Evolutionary conservation across 2,113 vertebrate species (phyloP).

Genomic region (human): DNA sequence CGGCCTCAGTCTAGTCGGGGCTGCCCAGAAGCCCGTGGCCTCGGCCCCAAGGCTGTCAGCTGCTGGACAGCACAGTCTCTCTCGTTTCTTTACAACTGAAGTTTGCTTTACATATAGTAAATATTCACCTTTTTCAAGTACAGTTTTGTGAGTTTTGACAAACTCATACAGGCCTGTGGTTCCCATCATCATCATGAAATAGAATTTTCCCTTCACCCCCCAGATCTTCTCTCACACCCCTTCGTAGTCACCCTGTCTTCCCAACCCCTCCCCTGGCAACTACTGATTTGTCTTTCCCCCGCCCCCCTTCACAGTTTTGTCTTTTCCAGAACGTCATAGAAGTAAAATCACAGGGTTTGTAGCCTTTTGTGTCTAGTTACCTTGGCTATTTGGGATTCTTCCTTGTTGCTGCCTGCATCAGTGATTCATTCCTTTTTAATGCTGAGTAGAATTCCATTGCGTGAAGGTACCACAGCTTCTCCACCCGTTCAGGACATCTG

Average conservation of each 20-base stretch:
- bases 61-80: not conserved
- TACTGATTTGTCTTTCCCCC: not conserved
- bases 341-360: not conserved
- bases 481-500: not conserved
- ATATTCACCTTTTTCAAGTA: not conserved
- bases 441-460: too few species aligned
- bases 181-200: not conserved
- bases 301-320: not conserved
- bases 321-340: not conserved
- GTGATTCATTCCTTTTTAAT: not conserved
- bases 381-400: not conserved
- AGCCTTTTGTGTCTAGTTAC: not conserved
- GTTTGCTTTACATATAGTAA: not conserved
- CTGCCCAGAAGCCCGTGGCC: not conserved
- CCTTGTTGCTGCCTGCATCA: too few species aligned
- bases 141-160: not conserved
- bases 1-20: too few species aligned
- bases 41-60: not conserved
- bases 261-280: not conserved
- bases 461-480: not conserved
- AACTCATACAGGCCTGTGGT: not conserved
- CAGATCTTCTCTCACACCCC: not conserved
- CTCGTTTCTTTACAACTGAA: not conserved
- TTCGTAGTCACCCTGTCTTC: not conserved
- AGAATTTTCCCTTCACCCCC: not conserved